phyloP scores from a whole-genome alignment of 2,888 invertebrate genomes.

The Agrotis puta region DNA sequence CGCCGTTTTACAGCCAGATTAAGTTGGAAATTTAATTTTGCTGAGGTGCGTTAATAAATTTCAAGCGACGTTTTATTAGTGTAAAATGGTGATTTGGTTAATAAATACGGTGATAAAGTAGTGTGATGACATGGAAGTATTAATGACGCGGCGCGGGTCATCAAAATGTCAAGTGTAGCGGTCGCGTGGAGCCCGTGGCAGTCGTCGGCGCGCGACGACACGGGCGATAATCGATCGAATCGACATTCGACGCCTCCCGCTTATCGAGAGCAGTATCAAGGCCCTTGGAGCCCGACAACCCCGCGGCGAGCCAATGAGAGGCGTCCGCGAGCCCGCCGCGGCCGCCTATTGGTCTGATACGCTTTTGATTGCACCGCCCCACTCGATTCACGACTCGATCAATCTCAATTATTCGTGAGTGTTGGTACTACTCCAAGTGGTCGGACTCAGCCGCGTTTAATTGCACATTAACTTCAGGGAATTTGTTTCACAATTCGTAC shows the following conservation, averaged over 20 bases:
- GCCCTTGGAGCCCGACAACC: conserved; percentile 86
- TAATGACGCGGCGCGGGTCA: conserved; percentile 44
- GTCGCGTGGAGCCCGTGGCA: background rate
- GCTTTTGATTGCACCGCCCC: conserved; percentile 90
- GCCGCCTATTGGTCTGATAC: conserved; percentile 87
- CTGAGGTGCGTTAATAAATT: conserved; percentile 64
- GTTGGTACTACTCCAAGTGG: conserved; percentile 80
- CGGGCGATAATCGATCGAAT: conserved; percentile 87
- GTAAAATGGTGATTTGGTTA: conserved; percentile 56
- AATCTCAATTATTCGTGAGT: conserved; percentile 86
- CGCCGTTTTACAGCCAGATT: conserved; percentile 80
- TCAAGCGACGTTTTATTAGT: conserved; percentile 57
- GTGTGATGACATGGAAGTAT: conserved; percentile 51
- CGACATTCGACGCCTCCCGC: conserved; percentile 86
- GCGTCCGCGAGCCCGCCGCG: conserved; percentile 72
- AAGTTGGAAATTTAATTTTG: conserved; percentile 67
- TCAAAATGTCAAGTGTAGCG: conserved; percentile 47
- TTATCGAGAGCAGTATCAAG: conserved; percentile 89
- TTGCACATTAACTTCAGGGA: conserved; percentile 66
- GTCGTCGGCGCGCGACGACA: conserved; percentile 64
- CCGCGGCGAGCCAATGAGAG: conserved; percentile 83
- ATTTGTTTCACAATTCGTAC: conserved; percentile 48
- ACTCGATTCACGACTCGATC: conserved; percentile 88
- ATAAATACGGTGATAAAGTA: conserved; percentile 55
- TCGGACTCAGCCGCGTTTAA: conserved; percentile 71